These are phyloP conservation scores for Drosophila greeni DNA, from an alignment of 2,888 invertebrate species.

Conservation along the genomic window DNA sequence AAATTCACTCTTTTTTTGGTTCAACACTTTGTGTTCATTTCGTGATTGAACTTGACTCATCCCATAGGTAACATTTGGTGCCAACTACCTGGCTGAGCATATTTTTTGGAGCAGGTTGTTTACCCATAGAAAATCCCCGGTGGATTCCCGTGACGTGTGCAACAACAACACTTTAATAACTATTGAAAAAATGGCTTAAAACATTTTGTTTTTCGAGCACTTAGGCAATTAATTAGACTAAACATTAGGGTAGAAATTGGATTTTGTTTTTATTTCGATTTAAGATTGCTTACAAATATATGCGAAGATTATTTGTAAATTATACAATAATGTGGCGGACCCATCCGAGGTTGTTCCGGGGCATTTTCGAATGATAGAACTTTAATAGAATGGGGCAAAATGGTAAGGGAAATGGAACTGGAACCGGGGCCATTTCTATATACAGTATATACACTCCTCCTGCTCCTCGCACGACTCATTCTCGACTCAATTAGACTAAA, in stretches of 20 bases:
- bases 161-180: conserved; percentile 8
- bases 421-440: conserved; percentile 57
- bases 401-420: conserved; percentile 15
- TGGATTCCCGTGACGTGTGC: conserved; percentile 44
- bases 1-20: conserved; percentile 9
- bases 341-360: conserved; percentile 27
- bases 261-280: conserved; percentile 54
- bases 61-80: conserved; percentile 19
- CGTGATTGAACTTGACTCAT: conserved; percentile 74
- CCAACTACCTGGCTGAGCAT: conserved; percentile 9
- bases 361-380: conserved; percentile 24
- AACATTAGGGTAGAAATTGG: conserved; percentile 45
- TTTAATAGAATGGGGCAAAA: conserved; percentile 8
- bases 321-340: conserved; percentile 61
- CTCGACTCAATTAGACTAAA: conserved; percentile 63
- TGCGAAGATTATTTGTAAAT: conserved; percentile 62
- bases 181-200: conserved; percentile 42
- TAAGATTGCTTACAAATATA: conserved; percentile 56
- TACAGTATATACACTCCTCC: conserved; percentile 65
- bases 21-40: conserved; percentile 42
- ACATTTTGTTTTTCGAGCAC: conserved; percentile 53
- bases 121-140: conserved; percentile 46
- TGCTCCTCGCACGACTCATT: conserved; percentile 21
- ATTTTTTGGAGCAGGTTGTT: conserved; percentile 47
- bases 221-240: conserved; percentile 30